Conservation (phyloP, 2,888 invertebrate species). For the Gnatocerus cornutus region DNA sequence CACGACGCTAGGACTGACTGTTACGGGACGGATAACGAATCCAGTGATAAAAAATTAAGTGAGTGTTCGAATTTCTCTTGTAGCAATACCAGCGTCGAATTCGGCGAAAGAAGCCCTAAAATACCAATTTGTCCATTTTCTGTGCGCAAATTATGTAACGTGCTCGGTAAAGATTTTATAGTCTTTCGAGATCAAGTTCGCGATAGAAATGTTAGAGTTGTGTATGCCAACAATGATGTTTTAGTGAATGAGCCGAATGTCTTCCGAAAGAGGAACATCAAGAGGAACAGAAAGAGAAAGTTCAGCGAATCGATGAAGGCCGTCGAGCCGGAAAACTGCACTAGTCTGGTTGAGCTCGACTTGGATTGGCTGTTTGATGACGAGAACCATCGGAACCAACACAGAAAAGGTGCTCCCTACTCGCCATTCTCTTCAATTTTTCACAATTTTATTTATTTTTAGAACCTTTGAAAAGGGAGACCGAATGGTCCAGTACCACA, state of each 20-base stretch:
- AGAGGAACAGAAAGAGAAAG: conserved; percentile 54
- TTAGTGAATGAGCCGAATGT: conserved; percentile 59
- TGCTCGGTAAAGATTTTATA: conserved; percentile 42
- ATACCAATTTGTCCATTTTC: conserved; percentile 26
- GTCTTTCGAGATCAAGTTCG: conserved; percentile 58
- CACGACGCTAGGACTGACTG: conserved; percentile 69
- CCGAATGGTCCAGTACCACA: conserved; percentile 72
- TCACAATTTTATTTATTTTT: no score
- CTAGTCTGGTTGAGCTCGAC: conserved; percentile 74
- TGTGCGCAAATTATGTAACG: conserved; percentile 37
- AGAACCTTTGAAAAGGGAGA: conserved; percentile 72
- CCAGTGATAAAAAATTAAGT: conserved; percentile 67
- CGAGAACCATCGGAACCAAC: conserved; percentile 61
- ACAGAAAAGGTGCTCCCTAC: conserved; percentile 60
- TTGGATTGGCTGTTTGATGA: conserved; percentile 79
- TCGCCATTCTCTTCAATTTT: no score
- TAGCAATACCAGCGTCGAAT: conserved; percentile 67
- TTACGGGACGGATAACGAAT: conserved; percentile 67
- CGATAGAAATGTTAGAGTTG: conserved; percentile 65
- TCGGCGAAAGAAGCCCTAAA: conserved; percentile 57
- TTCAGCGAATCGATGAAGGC: conserved; percentile 47
- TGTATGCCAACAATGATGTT: conserved; percentile 65
- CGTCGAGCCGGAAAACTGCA: conserved; percentile 62
- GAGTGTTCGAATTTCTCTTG: conserved; percentile 67
- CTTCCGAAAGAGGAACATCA: conserved; percentile 57